Evolutionary conservation across 2,113 vertebrate species (phyloP).

Genomic region (Alces alces): DNA sequence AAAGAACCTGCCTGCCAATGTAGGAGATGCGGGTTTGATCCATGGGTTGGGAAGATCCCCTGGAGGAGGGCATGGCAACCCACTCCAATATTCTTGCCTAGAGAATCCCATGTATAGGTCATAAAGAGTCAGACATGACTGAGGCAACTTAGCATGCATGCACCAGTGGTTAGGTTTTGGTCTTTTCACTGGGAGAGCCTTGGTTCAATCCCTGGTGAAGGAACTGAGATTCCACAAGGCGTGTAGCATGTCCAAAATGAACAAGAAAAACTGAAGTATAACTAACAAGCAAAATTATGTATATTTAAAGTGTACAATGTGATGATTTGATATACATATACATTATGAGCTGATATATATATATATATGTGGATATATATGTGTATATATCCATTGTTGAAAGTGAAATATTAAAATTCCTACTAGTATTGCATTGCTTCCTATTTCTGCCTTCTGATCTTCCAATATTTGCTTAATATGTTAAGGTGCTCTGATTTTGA

Average conservation of each 20-base stretch:
- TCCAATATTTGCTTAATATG: not conserved
- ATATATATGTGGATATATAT: not conserved
- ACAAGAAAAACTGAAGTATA: not conserved
- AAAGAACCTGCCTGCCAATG: not conserved
- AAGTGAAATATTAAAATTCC: not conserved
- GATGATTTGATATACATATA: not conserved
- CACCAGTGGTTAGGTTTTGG: not conserved
- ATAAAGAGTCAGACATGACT: not conserved
- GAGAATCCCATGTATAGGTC: not conserved
- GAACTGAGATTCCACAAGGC: not conserved
- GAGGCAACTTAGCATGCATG: not conserved
- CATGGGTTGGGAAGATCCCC: not conserved
- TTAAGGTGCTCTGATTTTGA: not conserved
- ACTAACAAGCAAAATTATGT: not conserved
- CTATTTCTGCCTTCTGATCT: not conserved
- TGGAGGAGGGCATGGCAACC: not conserved
- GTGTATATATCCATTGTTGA: not conserved
- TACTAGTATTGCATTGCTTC: not conserved
- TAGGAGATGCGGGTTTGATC: not conserved
- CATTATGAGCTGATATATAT: not conserved
- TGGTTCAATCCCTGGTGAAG: not conserved
- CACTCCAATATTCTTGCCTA: not conserved
- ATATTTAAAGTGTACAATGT: not conserved
- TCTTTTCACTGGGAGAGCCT: not conserved
- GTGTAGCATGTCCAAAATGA: not conserved